Base-by-base conservation (phyloP, 2,113 vertebrate genomes). In the Lethenteron reissneri region DNA sequence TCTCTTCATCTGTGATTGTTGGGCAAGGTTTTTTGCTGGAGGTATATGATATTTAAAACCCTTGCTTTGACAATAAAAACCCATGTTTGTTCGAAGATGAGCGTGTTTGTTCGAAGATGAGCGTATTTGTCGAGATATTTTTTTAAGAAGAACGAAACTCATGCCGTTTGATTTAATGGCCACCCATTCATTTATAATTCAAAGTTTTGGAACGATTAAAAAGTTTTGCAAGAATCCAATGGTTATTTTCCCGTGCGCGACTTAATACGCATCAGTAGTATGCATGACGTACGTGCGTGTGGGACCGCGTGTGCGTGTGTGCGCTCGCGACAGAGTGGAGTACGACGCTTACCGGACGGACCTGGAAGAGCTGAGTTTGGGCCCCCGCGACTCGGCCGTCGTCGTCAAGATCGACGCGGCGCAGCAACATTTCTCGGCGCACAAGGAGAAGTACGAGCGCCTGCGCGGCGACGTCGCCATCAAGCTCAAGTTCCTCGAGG, bases 401-500 rank as follows among this genome's bases (percentile, higher is more conserved):
- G 81, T 89, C 74, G 84, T 84, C 57, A 87, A 88, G 74, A 85
- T 96, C 2, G 92, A 96, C 0, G 76, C 80, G 0, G 90, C 92
- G 21, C 89, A 95, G 80, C 81, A 85, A 71, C 85, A 88, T 73
- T 96, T 90, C 82, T 88, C 90, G 76, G 77, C 85, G 73, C 90
- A 97, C 73, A 89, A 87, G 77, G 86, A 86, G 72, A 97, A 95
- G 80, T 96, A 95, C 0, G 92, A 96, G 78, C 86, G 85, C 72
- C 86, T 96, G 64, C 86, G 92, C 8, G 89, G 85, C 0, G 92
- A 97, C 2, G 90, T 95, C 77, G 86, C 79, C 73, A 85, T 97
- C 78, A 97, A 97, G 77, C 86, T 97, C 73, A 94, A 92, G 78
- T 97, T 97, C 80, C 78, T 97, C 79, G 90, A 97, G 78, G 92